phyloP scores from a whole-genome alignment of 2,888 invertebrate species.

The Serripes groenlandicus region DNA sequence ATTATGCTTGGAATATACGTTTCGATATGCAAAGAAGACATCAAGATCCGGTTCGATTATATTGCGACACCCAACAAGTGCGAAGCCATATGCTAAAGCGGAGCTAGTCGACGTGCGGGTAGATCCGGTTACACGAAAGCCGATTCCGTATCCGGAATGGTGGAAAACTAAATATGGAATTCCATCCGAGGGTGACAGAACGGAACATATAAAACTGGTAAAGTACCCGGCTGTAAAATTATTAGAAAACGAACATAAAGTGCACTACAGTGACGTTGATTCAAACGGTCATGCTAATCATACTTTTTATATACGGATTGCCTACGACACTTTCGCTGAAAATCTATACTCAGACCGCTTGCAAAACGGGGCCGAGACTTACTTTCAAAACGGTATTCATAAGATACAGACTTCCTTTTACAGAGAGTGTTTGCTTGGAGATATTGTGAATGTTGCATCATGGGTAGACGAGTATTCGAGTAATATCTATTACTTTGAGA shows the following conservation, averaged over 20 bases:
- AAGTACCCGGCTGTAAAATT: conserved; percentile 8
- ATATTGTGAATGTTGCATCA: neutral
- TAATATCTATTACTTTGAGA: neutral
- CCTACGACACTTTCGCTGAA: conserved; percentile 39
- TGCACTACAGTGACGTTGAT: conserved; percentile 47
- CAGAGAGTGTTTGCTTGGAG: neutral
- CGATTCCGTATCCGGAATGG: conserved; percentile 44
- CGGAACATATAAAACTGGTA: conserved; percentile 20
- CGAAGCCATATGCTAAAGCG: conserved; percentile 20
- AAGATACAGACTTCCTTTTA: neutral
- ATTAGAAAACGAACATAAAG: conserved; percentile 26
- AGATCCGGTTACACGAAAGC: conserved; percentile 43
- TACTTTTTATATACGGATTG: conserved; percentile 32
- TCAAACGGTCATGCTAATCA: conserved; percentile 46
- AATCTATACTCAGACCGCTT: conserved; percentile 20
- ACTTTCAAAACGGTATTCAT: neutral
- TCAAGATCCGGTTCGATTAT: conserved; percentile 19
- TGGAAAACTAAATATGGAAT: conserved; percentile 32
- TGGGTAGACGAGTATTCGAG: neutral
- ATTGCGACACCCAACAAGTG: conserved; percentile 24
- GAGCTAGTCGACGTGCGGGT: conserved; percentile 39
- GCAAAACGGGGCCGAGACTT: neutral
- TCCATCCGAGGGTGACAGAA: conserved; percentile 21
- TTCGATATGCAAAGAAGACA: conserved; percentile 30
- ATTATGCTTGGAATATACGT: conserved; percentile 24